Evolutionary conservation across 2,113 vertebrate species (phyloP), one percentile per base, ranked within the genome.

Genomic region (Apteryx owenii): DNA sequence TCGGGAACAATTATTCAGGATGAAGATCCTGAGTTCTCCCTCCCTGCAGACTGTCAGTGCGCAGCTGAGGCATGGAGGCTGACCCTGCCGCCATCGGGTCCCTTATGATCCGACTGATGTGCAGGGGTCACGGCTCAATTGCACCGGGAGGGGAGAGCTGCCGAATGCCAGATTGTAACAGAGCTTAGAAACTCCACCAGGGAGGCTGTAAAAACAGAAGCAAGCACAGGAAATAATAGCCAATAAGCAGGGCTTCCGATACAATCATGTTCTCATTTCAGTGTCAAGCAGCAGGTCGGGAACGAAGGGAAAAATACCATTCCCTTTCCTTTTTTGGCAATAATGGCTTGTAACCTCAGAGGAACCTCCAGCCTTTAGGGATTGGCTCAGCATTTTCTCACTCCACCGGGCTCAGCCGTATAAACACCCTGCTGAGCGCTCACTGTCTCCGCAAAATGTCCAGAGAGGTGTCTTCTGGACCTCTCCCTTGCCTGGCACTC

Each of bases 191-290:
- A 96, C 36, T 85, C 54, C 93, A 90, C 65, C 81, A 80, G 89
- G 96, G 88, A 93, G 90, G 89, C 93, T 93, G 89, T 68, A 93
- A 95, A 97, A 98, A 97, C 98, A 98, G 98, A 94, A 98, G 98
- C 97, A 40, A 75, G 93, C 94, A 91, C 96, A 98, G 98, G 98
- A 98, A 98, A 98, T 96, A 89, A 98, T 97, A 96, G 94, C 95
- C 96, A 98, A 90, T 92, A 91, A 98, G 88, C 96, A 92, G 98
- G 38, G 94, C 96, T 98, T 98, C 98, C 97, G 46, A 95, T 78
- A 92, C 89, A 97, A 97, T 97, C 97, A 80, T 60, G 68, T 92
- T 96, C 95, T 95, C 81, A 91, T 97, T 97, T 95, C 2, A 4
- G 95, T 93, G 94, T 97, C 94, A 66, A 92, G 97, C 79, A 88